Evolutionary conservation across 2,113 vertebrate genomes (phyloP), one percentile per base, ranked within the genome.

Genomic region (Tauraco erythrolophus): DNA sequence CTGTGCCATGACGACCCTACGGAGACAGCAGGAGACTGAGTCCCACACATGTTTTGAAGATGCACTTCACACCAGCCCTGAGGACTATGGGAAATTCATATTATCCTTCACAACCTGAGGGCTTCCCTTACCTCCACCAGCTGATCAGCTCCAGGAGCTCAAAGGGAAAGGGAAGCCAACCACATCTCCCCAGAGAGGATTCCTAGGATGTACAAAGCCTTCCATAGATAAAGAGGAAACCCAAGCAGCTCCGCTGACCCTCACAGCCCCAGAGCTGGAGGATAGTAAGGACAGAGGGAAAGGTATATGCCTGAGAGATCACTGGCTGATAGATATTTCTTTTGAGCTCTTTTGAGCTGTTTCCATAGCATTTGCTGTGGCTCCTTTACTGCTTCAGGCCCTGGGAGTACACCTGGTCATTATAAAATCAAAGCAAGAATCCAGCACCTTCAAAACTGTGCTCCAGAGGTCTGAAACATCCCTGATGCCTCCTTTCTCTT

Each of bases 41-140:
- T 31, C 0, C 0, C 50, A 54, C n/a, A 37, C 1, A 0, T 0
- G 0, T 68, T 75, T 82, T 3, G 4, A 53, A 68, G 61, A 56
- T 15, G 23, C 4, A 39, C 14, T 84, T 84, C 39, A 31, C 4
- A 3, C 21, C 64, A 86, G 25, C n/a, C 46, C 54, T 31, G n/a
- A 85, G 41, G 43, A 23, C 51, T 46, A 46, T 15, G 22, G 58
- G 30, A 92, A 60, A 19, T 19, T 6, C 2, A 0, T 22, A 28
- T 45, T 48, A 46, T 13, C 64, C 39, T 24, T 37, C 66, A 46
- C 51, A 90, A 54, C 51, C 58, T 61, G 51, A 71, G 48, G 30
- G 22, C 14, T 86, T 68, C 16, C 48, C 43, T 87, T 56, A 39
- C 19, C 19, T 84, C 68, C 56, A 87, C 28, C 64, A 91, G 35